Evolutionary conservation across 2,888 invertebrate species (phyloP).

Genomic region (Holacanthella duospinosa): DNA sequence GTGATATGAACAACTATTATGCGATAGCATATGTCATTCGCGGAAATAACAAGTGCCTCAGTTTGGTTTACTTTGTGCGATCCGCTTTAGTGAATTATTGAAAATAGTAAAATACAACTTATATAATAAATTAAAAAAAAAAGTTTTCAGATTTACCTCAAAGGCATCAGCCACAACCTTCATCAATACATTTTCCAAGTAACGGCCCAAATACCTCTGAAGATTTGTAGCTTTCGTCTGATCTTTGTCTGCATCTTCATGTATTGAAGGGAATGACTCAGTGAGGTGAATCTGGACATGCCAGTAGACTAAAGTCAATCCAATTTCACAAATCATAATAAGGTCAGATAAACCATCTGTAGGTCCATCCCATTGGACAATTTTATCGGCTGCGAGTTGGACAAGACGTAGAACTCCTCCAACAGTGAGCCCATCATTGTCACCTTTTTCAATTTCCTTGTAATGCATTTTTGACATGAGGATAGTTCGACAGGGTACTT

Average conservation of each 20-base stretch:
- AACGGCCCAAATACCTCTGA: neutral
- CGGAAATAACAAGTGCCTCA: too few relatives aligned
- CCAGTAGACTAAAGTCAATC: conserved; percentile 25
- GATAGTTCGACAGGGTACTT: neutral
- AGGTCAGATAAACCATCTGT: conserved; percentile 12
- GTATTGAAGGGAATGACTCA: neutral
- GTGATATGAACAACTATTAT: too few relatives aligned
- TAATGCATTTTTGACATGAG: neutral
- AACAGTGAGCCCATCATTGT: conserved; percentile 25
- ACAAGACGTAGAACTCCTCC: conserved; percentile 31
- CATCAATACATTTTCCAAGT: neutral
- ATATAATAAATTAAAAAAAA: too few relatives aligned
- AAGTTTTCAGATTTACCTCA: conserved; percentile 20
- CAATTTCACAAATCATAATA: conserved; percentile 25
- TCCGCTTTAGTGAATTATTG: too few relatives aligned
- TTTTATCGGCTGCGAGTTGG: conserved; percentile 15
- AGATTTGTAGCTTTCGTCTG: neutral
- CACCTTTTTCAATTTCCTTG: conserved; percentile 11
- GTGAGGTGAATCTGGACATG: conserved; percentile 25
- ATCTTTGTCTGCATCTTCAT: too few relatives aligned
- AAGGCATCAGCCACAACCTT: conserved; percentile 17
- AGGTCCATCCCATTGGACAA: conserved; percentile 12
- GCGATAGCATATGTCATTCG: too few relatives aligned
- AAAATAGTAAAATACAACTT: too few relatives aligned
- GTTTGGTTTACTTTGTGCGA: too few relatives aligned